A percentile compares a stretch with the other conserved stretches of the same genome.
phyloP scores from a whole-genome alignment of 2,113 vertebrate genomes.

The Rhagologus leucostigma region DNA sequence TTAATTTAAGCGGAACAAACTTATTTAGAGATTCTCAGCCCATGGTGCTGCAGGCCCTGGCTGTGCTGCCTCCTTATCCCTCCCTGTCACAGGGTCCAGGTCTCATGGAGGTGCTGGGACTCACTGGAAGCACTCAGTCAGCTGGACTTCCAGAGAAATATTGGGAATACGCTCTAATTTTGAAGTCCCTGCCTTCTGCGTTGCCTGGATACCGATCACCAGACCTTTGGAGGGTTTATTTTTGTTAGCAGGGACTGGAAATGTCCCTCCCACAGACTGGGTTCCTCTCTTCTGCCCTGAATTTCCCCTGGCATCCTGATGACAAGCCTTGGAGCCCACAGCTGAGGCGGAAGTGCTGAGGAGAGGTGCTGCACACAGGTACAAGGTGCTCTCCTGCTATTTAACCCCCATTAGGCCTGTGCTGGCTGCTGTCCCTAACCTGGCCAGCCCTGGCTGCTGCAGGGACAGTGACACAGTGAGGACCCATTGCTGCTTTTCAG shows the following conservation, averaged over 20 bases:
- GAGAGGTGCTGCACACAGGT: not conserved
- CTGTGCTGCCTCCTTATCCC: not conserved
- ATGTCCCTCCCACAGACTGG: not conserved
- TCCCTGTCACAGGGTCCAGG: not conserved
- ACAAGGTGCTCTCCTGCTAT: not conserved
- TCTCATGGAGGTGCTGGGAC: not conserved
- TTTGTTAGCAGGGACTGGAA: not conserved
- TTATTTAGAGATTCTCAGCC: not conserved
- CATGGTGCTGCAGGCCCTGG: not conserved
- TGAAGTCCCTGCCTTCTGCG: not conserved
- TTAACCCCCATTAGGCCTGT: not conserved
- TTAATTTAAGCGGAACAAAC: not conserved
- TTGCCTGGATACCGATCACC: slow-evolving; percentile 34
- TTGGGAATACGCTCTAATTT: not conserved
- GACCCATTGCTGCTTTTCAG: not conserved
- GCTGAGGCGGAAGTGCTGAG: not conserved
- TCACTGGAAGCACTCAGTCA: not conserved
- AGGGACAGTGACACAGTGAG: rapidly evolving
- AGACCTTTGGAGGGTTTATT: slow-evolving; percentile 3
- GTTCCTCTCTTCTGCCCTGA: not conserved
- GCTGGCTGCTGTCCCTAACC: not conserved
- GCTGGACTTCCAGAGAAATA: not conserved
- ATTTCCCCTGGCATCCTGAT: not conserved
- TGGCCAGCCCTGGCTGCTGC: not conserved
- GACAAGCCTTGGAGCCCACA: not conserved